Evolutionary conservation across 2,888 invertebrate genomes (phyloP).

Genomic region (Tethea ocularis): DNA sequence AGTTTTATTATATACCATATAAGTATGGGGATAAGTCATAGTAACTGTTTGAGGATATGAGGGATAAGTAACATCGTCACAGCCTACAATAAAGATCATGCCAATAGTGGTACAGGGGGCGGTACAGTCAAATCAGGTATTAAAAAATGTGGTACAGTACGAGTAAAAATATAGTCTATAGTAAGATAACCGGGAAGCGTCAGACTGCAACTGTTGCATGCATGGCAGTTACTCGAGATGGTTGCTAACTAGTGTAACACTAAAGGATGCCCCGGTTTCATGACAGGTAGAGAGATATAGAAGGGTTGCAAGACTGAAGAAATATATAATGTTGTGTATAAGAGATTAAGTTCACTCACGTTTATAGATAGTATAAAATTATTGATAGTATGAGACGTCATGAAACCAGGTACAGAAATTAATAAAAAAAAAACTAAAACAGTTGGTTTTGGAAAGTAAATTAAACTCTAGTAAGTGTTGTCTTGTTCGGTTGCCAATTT

Average conservation of each 20-base stretch:
- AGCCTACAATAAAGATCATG: slow-evolving; percentile 77
- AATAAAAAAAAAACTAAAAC: slow-evolving; percentile 47
- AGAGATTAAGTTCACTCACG: slow-evolving; percentile 29
- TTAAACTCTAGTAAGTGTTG: slow-evolving; percentile 53
- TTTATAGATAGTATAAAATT: slow-evolving; percentile 21
- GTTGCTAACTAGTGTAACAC: slow-evolving; percentile 52
- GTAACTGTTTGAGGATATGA: slow-evolving; percentile 79
- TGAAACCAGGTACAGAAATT: slow-evolving; percentile 68
- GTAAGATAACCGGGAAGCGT: slow-evolving; percentile 63
- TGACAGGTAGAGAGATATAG: slow-evolving; percentile 53
- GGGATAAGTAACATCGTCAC: slow-evolving; percentile 81
- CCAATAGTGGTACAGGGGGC: slow-evolving; percentile 61
- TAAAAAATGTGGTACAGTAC: slow-evolving; percentile 35
- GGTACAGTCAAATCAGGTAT: slow-evolving; percentile 67
- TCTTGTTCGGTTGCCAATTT: slow-evolving; percentile 72
- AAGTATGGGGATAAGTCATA: slow-evolving; percentile 67
- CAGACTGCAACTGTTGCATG: slow-evolving; percentile 73
- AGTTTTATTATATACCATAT: slow-evolving; percentile 44
- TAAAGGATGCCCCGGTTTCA: slow-evolving; percentile 60
- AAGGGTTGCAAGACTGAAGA: slow-evolving; percentile 20
- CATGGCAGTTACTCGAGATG: slow-evolving; percentile 49
- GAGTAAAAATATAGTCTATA: slow-evolving; percentile 39
- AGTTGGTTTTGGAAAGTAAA: slow-evolving; percentile 53
- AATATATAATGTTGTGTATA: slow-evolving; percentile 31
- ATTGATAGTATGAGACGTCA: slow-evolving; percentile 51